Base-by-base conservation (phyloP, 2,888 invertebrate species). In the Ametastegia equiseti region DNA sequence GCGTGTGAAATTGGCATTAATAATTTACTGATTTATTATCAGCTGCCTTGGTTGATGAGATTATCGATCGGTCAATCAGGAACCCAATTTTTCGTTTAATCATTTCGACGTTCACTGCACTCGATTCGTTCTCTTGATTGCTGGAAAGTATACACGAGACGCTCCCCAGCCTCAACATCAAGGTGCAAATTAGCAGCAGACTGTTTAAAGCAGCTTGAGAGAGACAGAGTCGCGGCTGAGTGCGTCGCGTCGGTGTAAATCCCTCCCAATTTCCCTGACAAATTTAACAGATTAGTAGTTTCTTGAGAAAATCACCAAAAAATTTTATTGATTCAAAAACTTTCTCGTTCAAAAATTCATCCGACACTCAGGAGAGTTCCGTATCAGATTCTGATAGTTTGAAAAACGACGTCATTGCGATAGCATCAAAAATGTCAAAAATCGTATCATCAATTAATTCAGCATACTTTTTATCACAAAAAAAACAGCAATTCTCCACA, bases 121-220 rank as follows among this genome's bases (percentile, higher is more conserved):
- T 67, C 67, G 67, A 36, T 67, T 67, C 67, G 23, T 67, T 67
- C 23, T 67, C 67, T 19, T 67, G 36, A 67, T 67, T 67, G 39
- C 36, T 39, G 36, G 39, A 39, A 39, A 30, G 60, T 42, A 42
- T 42, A 23, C 30, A 60, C 30, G 30, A 13, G 39, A n/a, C 67
- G 19, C 60, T 60, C 30, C 27, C 60, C 30, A 60, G 60, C 13
- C 30, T 30, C 15, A 60, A 60, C 11, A 23, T 67, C 39, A 23
- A 67, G 67, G 67, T 67, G 67, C 67, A 67, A 67, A 67, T 67
- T 39, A 67, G 67, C n/a, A 39, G 23, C 67, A 67, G 67, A n/a
- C 67, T 67, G 67, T 67, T 67, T 39, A 67, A 67, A 39, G 15
- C 67, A 39, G 67, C 39, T 39, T 11, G 39, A 67, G 9, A 39